Evolutionary conservation across 2,113 vertebrate species (phyloP).

Genomic region (Lagenorhynchus albirostris): DNA sequence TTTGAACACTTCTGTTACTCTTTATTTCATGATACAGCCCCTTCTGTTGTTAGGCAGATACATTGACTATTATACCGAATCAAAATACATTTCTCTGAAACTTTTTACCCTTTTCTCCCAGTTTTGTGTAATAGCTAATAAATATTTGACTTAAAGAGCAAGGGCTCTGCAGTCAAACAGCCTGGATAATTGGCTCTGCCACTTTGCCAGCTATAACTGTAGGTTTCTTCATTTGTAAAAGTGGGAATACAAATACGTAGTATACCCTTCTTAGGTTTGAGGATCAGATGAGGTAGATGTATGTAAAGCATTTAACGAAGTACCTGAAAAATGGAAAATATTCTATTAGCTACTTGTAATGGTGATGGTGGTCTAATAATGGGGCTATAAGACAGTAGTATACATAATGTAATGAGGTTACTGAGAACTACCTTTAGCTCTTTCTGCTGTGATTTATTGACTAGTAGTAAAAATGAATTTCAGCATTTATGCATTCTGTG

Average conservation of each 20-base stretch:
- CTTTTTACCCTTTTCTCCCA: not conserved
- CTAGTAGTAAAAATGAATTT: not conserved
- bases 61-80: not conserved
- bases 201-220: not conserved
- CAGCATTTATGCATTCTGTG: not conserved
- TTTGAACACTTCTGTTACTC: not conserved
- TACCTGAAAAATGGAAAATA: not conserved
- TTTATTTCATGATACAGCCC: not conserved
- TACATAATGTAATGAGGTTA: not conserved
- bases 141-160: not conserved
- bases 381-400: not conserved
- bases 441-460: not conserved
- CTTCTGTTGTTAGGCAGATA: not conserved
- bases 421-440: not conserved
- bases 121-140: not conserved
- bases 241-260: not conserved
- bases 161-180: not conserved
- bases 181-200: not conserved
- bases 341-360: not conserved
- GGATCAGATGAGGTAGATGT: not conserved
- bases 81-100: slow-evolving; percentile 24
- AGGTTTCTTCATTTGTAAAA: slow-evolving; percentile 14
- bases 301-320: not conserved
- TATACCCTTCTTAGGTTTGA: not conserved
- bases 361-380: not conserved